Evolutionary conservation across 2,888 invertebrate species (phyloP).

Genomic region (Melinaea menophilus): DNA sequence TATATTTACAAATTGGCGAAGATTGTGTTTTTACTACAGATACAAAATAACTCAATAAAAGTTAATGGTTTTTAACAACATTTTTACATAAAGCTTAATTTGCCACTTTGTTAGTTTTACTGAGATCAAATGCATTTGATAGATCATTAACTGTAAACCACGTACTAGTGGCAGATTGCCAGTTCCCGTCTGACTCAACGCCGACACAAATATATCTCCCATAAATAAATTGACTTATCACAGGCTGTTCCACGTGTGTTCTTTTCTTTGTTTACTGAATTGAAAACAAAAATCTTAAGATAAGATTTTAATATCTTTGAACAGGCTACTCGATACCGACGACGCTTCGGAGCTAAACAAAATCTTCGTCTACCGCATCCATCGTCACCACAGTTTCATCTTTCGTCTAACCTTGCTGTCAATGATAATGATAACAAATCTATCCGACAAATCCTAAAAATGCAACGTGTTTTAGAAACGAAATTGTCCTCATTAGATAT

Average conservation of each 20-base stretch:
- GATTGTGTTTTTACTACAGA: no score
- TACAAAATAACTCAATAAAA: conserved; percentile 1
- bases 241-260: conserved; percentile 9
- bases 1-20: no score
- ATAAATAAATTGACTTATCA: conserved; percentile 34
- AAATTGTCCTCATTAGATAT: conserved; percentile 59
- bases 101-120: conserved; percentile 43
- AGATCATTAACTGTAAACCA: conserved; percentile 50
- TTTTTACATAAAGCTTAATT: conserved; percentile 14
- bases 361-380: conserved; percentile 50
- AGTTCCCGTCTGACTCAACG: conserved; percentile 52
- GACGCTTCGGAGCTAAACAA: conserved; percentile 64
- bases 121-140: conserved; percentile 59
- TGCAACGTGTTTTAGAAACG: conserved; percentile 66
- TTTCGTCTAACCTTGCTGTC: conserved; percentile 40
- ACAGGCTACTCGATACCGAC: conserved; percentile 74
- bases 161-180: conserved; percentile 57
- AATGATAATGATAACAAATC: conserved; percentile 53
- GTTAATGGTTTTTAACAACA: conserved; percentile 9
- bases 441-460: conserved; percentile 62
- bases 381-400: conserved; percentile 55
- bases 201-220: conserved; percentile 47
- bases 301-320: conserved; percentile 49
- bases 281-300: conserved; percentile 29
- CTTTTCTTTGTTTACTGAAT: conserved; percentile 9